Conservation (phyloP, 2,797 vertebrate genomes). For the Dendrocincla fuliginosa region DNA sequence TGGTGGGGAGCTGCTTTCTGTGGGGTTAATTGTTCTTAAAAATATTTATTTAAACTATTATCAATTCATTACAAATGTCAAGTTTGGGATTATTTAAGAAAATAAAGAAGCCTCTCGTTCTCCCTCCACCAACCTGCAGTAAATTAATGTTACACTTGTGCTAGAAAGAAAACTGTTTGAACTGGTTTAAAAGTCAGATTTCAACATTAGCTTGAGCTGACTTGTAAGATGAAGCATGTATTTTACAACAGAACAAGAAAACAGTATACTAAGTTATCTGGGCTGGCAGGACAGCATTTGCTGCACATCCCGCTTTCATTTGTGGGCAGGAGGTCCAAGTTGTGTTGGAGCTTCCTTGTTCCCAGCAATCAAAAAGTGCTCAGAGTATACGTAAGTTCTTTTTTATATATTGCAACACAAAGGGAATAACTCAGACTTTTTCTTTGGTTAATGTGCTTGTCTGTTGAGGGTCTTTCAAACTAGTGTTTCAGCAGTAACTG, state of each 20-base stretch:
- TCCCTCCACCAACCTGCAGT: neutral
- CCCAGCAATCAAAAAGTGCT: neutral
- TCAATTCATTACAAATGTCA: rapidly evolving
- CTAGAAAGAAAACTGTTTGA: neutral
- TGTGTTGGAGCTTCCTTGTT: neutral
- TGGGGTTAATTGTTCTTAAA: neutral
- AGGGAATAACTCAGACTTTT: neutral
- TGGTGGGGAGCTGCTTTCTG: neutral
- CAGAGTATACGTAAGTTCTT: neutral
- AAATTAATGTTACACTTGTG: neutral
- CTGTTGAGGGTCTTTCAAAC: neutral
- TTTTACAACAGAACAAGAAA: neutral
- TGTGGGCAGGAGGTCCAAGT: neutral
- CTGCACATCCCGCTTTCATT: neutral
- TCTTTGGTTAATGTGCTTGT: neutral
- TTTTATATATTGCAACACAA: neutral
- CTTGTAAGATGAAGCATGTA: neutral
- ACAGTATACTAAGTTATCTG: neutral
- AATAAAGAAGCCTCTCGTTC: neutral
- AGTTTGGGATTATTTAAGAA: neutral
- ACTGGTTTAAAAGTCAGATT: neutral
- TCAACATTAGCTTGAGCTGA: neutral
- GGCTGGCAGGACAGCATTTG: neutral
- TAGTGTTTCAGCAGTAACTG: neutral
- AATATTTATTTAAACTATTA: neutral